These are phyloP conservation scores for Lasius fuliginosus DNA, from an alignment of 2,888 invertebrate genomes.

Conservation along the genomic window DNA sequence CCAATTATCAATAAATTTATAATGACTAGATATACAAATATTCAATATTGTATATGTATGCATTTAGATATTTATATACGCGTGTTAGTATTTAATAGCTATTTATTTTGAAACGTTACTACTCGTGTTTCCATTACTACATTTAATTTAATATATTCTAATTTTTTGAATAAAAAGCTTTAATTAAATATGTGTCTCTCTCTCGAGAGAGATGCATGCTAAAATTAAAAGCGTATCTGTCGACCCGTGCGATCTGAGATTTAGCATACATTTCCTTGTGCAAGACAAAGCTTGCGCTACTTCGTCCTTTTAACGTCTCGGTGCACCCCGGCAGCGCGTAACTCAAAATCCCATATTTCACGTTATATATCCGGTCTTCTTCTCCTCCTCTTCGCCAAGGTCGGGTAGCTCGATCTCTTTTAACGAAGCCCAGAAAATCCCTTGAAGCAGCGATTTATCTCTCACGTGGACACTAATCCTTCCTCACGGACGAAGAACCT, in stretches of 20 bases:
- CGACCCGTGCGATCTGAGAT: slow-evolving; percentile 2
- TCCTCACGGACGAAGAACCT: slow-evolving; percentile 47
- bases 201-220: not conserved
- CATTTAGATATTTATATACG: not conserved
- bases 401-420: slow-evolving; percentile 48
- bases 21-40: not conserved
- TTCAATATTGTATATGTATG: not conserved
- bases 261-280: slow-evolving; percentile 12
- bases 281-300: slow-evolving; percentile 38
- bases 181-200: not conserved
- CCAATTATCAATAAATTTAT: not conserved
- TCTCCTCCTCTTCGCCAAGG: not conserved
- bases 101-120: slow-evolving; percentile 9
- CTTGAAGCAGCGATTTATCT: slow-evolving; percentile 62
- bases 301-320: slow-evolving; percentile 34
- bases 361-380: slow-evolving; percentile 3
- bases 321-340: slow-evolving; percentile 36
- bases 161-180: not conserved
- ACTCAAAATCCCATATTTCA: slow-evolving; percentile 48
- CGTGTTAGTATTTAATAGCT: not conserved
- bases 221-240: slow-evolving; percentile 10
- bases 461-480: slow-evolving; percentile 63
- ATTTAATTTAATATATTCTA: not conserved
- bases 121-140: not conserved
- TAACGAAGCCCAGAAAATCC: slow-evolving; percentile 62